Evolutionary conservation across 1,140 invertebrate species (phyloP), one percentile per base, ranked within the genome.

Genomic region (Trigoniulus corallinus): DNA sequence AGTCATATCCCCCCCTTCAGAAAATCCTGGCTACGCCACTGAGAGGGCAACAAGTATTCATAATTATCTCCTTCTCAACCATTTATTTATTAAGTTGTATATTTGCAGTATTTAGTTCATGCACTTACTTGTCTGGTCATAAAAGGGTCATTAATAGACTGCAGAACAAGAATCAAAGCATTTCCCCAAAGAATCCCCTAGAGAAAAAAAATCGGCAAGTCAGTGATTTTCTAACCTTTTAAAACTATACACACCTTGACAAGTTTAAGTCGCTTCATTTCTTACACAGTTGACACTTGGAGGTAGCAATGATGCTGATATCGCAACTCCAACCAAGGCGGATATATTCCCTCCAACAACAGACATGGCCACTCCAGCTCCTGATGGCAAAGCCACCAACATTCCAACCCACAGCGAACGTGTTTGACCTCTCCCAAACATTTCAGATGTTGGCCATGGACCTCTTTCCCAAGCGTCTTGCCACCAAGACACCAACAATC

Each of bases 251-350:
- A 3, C 18, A 40, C 27, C 47, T 40, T 34, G 39, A 25, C 7
- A 7, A 7, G 15, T 7, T 34, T 34, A 34, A 34, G 7, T 34
- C 15, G 29, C 7, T 34, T n/a, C 7, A 34, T 50, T 61, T 72
- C 75, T 76, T 69, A 84, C 82, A 60, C 80, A 81, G 65, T 89
- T 89, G 3, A 88, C 84, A 53, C 83, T 80, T 13, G 85, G 86
- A n/a, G 85, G 85, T 46, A 91, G 61, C 27, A 88, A 67, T 1
- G 85, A 88, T 1, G 86, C 85, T 1, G 85, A 88, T 61, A 89
- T 88, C 3, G 86, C 86, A 34, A 91, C 86, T 56, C 85, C 85
- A 53, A 91, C 88, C 37, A 89, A 62, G 1, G 85, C 85, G 1
- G 83, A 83, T 39, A 79, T 79, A 59, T 83, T 88, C 18, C 84